These are phyloP conservation scores for Pegea sp. DNA, from an alignment of 23 tunicate species.

Conservation along the genomic window DNA sequence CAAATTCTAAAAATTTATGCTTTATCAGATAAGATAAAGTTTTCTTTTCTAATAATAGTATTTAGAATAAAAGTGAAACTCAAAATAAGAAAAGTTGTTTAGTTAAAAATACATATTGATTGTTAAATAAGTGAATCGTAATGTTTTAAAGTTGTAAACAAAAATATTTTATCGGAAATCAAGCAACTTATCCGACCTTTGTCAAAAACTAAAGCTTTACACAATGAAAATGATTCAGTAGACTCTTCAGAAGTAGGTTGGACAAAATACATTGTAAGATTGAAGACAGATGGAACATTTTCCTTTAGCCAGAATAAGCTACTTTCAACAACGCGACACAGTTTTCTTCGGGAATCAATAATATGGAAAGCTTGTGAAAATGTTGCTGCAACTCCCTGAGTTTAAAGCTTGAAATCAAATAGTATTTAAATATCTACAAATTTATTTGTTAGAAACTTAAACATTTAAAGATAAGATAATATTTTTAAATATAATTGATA, in stretches of 20 bases:
- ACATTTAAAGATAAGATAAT: too few species aligned
- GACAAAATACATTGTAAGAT: conserved; percentile 53
- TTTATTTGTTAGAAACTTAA: too few species aligned
- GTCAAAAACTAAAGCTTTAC: neutral
- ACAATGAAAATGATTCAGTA: too few species aligned
- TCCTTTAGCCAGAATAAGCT: conserved; percentile 83
- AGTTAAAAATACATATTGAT: too few species aligned
- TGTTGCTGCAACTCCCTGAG: conserved; percentile 55
- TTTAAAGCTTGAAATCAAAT: too few species aligned
- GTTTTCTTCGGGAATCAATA: conserved; percentile 67
- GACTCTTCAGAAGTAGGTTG: conserved; percentile 66
- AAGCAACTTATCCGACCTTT: neutral
- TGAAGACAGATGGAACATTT: conserved; percentile 52
- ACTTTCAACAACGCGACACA: conserved; percentile 62
- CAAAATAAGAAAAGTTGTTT: too few species aligned
- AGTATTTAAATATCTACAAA: too few species aligned
- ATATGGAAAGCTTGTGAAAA: conserved; percentile 63
- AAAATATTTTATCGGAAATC: neutral
- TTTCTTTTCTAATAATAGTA: too few species aligned
- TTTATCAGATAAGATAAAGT: too few species aligned
- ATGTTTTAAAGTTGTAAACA: neutral
- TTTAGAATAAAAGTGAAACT: too few species aligned
- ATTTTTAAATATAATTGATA: neutral
- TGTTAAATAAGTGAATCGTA: neutral
- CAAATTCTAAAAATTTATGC: too few species aligned